Base-by-base conservation (phyloP, 2,888 invertebrate species). In the Dusona sp. region DNA sequence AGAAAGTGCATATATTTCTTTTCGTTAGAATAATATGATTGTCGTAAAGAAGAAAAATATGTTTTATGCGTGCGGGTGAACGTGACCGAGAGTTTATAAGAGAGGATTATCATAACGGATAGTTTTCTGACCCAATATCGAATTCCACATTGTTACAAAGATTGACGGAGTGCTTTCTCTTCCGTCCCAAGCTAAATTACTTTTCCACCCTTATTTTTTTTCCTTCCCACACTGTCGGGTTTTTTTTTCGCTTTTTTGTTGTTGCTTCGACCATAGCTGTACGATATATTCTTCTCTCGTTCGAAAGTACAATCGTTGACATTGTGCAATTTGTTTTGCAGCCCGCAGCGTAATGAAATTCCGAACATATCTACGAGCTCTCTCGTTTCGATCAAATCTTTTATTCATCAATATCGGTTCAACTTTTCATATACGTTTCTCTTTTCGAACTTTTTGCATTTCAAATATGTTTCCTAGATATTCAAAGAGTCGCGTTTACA, bases 321-420 rank as follows among this genome's bases (percentile, higher is more conserved):
- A 57, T 72, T 61, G 29, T 45, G 80, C 64, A 80, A 61, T 80
- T 72, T 81, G 33, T 81, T 45, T 73, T 38, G 13, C 25, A 54
- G 72, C 42, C 36, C 72, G 3, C 61, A 25, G 9, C n/a, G 61
- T 57, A 64, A 79, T 79, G 72, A 80, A 72, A 64, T 61, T 80
- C 72, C 72, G 38, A 51, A 22, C 19, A 33, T 61, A 79, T 79
- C 79, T 38, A 64, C 45, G 36, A 42, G 8, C 57, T 48, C 75
- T 29, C 42, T 42, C 48, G 61, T 25, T 64, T 13, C 19, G 29
- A 61, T 61, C n/a, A 42, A 33, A 77, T 77, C 75, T 77, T 77
- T 77, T 77, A 77, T 77, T 77, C 75, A 77, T 77, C 64, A 48
- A 77, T 77, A 74, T 22, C 9, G 6, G 36, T 73, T 73, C 19